Conservation (phyloP, 2,113 vertebrate genomes). For the Cyanoramphus novaezelandiae region DNA sequence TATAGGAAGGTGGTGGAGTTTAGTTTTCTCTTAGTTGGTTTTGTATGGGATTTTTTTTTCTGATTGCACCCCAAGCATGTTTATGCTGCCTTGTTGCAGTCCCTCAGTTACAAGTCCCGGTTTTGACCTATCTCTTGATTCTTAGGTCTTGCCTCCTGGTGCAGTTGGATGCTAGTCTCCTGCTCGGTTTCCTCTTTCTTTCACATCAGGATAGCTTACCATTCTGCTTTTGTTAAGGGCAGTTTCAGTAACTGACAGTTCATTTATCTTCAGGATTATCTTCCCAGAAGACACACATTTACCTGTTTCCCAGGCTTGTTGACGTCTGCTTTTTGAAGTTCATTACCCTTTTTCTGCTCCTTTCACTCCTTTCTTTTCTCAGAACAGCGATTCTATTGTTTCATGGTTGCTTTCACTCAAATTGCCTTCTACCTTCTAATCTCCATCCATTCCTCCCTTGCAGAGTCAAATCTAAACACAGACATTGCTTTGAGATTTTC, state of each 20-base stretch:
- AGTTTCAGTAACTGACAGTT: constrained; percentile 14
- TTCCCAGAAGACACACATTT: constrained; percentile 22
- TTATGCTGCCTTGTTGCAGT: neutral
- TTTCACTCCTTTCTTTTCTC: constrained; percentile 16
- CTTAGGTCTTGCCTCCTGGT: neutral
- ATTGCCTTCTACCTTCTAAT: neutral
- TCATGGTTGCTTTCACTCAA: neutral
- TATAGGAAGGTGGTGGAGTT: neutral
- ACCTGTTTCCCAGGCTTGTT: constrained; percentile 40
- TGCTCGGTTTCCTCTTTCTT: neutral
- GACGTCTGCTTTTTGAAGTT: neutral
- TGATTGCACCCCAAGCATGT: neutral
- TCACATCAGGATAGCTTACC: constrained; percentile 33
- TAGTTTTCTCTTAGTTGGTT: neutral
- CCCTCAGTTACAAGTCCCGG: neutral
- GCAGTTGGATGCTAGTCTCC: neutral
- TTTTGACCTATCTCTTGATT: neutral
- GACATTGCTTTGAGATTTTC: neutral
- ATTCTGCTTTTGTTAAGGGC: neutral
- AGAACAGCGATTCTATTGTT: constrained; percentile 30
- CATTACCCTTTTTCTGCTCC: neutral
- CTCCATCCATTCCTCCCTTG: neutral
- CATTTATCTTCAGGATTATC: constrained; percentile 45
- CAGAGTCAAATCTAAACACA: neutral
- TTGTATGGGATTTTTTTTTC: neutral